phyloP scores from a whole-genome alignment of 2,888 invertebrate genomes.

The Acronicta psi region DNA sequence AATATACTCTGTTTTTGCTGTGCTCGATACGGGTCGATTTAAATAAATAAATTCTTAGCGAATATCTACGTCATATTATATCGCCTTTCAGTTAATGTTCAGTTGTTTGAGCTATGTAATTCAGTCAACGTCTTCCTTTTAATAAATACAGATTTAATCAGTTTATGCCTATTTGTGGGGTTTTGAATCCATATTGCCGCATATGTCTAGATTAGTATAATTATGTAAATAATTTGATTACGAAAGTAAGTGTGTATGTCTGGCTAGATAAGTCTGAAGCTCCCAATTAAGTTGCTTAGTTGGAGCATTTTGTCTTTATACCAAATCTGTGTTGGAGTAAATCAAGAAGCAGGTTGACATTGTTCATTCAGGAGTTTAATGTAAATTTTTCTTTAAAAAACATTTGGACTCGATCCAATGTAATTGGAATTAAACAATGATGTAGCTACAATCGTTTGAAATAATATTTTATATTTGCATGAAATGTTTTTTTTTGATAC shows the following conservation, averaged over 20 bases:
- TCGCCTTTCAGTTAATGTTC: no score
- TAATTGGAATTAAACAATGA: constrained; percentile 11
- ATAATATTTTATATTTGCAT: constrained; percentile 4
- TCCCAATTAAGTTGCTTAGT: constrained; percentile 19
- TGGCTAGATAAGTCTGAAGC: constrained; percentile 28
- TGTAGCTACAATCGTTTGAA: constrained; percentile 21
- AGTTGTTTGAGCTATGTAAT: no score
- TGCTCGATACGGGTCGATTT: no score
- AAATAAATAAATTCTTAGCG: no score
- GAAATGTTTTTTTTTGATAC: neutral
- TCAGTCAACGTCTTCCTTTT: no score
- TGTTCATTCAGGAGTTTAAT: constrained; percentile 20
- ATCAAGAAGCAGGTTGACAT: constrained; percentile 21
- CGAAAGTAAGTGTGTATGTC: constrained; percentile 16
- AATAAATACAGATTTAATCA: no score
- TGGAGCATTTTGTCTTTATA: constrained; percentile 18
- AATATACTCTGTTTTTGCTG: no score
- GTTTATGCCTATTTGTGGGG: neutral
- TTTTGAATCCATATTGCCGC: constrained; percentile 13
- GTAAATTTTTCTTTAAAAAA: constrained; percentile 30
- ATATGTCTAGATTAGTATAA: constrained; percentile 19
- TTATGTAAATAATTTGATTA: constrained; percentile 33
- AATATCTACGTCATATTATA: no score
- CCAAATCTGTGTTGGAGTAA: constrained; percentile 13
- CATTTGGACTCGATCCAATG: constrained; percentile 44